Conservation (phyloP, 1,140 invertebrate genomes). For the Bombus breviceps region DNA sequence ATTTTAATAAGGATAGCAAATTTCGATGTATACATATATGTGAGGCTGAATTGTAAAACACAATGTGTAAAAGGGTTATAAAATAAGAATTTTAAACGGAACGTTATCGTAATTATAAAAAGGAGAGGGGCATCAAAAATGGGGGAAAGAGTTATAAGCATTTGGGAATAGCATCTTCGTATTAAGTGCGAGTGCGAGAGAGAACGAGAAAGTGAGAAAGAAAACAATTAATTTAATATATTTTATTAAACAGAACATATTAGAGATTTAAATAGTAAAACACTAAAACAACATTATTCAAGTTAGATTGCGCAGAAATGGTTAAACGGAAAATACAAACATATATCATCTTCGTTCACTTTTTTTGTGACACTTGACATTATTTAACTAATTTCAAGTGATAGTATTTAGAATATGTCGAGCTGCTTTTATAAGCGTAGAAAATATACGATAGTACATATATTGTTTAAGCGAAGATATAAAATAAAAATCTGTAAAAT, state of each 20-base stretch:
- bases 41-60: conserved; percentile 37
- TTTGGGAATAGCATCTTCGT: conserved; percentile 28
- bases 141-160: conserved; percentile 20
- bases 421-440: conserved; percentile 50
- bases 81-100: conserved; percentile 45
- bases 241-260: conserved; percentile 67
- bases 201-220: conserved; percentile 17
- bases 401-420: conserved; percentile 49
- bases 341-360: conserved; percentile 40
- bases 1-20: conserved; percentile 40
- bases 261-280: conserved; percentile 37
- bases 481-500: conserved; percentile 34
- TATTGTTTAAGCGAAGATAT: conserved; percentile 34
- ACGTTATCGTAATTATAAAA: conserved; percentile 58
- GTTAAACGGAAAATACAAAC: background rate
- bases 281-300: conserved; percentile 39
- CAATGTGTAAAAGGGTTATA: conserved; percentile 50
- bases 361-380: conserved; percentile 56
- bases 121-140: background rate
- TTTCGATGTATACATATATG: conserved; percentile 24
- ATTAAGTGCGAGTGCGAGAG: conserved; percentile 37
- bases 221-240: conserved; percentile 61
- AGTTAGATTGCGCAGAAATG: conserved; percentile 50
- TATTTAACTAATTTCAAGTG: conserved; percentile 54
- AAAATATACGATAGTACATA: conserved; percentile 28